phyloP scores from a whole-genome alignment of 2,797 vertebrate species.

The Orientallactaga sibirica region DNA sequence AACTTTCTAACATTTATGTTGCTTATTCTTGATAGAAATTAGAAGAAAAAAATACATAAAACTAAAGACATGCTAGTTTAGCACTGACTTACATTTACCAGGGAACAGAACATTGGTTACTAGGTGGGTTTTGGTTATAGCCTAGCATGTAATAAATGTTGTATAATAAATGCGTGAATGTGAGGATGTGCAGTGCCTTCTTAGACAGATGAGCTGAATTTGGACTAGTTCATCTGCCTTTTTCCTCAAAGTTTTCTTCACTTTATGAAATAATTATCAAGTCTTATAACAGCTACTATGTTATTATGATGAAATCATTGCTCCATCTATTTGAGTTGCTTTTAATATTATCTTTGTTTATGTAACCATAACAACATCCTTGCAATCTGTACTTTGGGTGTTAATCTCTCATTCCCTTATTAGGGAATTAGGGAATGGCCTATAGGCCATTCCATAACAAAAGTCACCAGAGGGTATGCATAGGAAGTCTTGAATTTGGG shows the following conservation, averaged over 20 bases:
- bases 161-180: not conserved
- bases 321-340: not conserved
- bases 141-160: not conserved
- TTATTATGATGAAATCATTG: constrained; percentile 56
- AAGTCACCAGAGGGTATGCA: constrained; percentile 21
- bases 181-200: not conserved
- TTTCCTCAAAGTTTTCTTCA: constrained; percentile 48
- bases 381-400: not conserved
- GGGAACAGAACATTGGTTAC: not conserved
- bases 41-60: constrained; percentile 32
- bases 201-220: constrained; percentile 35
- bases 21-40: constrained; percentile 39
- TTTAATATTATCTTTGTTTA: constrained; percentile 34
- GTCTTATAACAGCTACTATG: constrained; percentile 32
- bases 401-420: not conserved
- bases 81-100: not conserved
- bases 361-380: constrained; percentile 45
- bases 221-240: not conserved
- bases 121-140: not conserved
- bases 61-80: not conserved
- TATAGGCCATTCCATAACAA: not conserved
- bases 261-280: constrained; percentile 44
- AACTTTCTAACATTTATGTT: constrained; percentile 59
- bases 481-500: not conserved
- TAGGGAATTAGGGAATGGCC: too few species aligned